Base-by-base conservation (phyloP, 1,140 invertebrate species). In the Marisa cornuarietis region DNA sequence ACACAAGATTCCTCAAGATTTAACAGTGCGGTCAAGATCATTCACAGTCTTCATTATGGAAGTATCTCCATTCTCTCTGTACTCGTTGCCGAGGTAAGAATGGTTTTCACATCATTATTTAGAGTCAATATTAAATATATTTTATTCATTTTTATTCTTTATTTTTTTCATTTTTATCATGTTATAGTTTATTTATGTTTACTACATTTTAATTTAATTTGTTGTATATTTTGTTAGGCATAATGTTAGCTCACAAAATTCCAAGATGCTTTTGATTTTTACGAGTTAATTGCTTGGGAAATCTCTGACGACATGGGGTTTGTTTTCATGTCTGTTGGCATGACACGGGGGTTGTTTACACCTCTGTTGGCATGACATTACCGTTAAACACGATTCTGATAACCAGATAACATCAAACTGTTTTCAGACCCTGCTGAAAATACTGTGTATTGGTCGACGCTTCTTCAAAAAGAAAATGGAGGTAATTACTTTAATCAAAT, bases 31-130 rank as follows among this genome's bases (percentile, higher is more conserved):
- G 63, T 65, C 61, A 68, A 77, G 76, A 54, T 87, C 51, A 83
- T 81, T 9, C 86, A 87, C 78, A 82, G 79, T 18, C 78, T 87
- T 16, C 86, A 87, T 71, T 86, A 85, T 79, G 78, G 75, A 54
- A 85, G 83, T 68, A 83, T 87, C 0, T 63, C 82, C 51, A 86
- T 87, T 31, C 74, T 87, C n/a, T 76, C 81, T 51, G 78, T 86
- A 16, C 80, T 87, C 9, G 81, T 85, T 14, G 7, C 82, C 51
- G 80, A 85, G 83, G 86, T 87, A 72, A 81, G 79, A 72, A 22
- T 18, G 31, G 6, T 63, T 63, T 18, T 7, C 7, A 20, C 7
- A 63, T 2, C 62, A n/a, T 63, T 63, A n/a, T n/a, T n/a, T n/a
- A n/a, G n/a, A n/a, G n/a, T n/a, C n/a, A n/a, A n/a, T n/a, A n/a